Conservation (phyloP, 2,113 vertebrate species). For the Eclectus roratus region DNA sequence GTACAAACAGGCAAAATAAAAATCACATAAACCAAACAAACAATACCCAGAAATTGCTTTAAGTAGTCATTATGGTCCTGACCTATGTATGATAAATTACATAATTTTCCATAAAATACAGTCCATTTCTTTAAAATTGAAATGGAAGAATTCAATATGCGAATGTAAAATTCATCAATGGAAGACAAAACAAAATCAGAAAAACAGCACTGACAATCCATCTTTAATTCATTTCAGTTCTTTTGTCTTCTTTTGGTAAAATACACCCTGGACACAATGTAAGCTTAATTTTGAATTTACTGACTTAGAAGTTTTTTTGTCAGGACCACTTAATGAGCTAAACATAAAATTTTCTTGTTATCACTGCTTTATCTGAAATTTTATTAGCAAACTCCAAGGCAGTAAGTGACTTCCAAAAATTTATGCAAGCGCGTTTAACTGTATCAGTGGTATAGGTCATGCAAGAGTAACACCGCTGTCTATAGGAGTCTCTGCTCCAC, state of each 20-base stretch:
- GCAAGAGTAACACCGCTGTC: background rate
- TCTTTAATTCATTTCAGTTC: background rate
- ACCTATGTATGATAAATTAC: background rate
- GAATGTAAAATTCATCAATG: background rate
- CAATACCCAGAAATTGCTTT: background rate
- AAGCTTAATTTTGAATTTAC: background rate
- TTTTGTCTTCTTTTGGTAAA: background rate
- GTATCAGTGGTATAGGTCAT: background rate
- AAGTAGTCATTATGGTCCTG: background rate
- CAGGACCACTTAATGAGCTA: background rate
- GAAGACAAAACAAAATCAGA: background rate
- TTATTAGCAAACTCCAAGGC: background rate
- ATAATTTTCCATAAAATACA: background rate
- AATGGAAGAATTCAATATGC: background rate
- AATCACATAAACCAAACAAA: background rate
- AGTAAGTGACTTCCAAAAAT: background rate
- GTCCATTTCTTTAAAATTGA: background rate
- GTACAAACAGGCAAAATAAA: background rate
- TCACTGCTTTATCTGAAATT: background rate
- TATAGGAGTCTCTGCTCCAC: background rate
- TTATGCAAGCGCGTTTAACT: background rate
- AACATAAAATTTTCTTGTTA: background rate
- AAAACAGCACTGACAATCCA: background rate
- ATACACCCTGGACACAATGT: background rate
- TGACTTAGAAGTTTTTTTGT: background rate